Evolutionary conservation across 2,797 vertebrate genomes (phyloP).

Genomic region (Adelosebastes latens): DNA sequence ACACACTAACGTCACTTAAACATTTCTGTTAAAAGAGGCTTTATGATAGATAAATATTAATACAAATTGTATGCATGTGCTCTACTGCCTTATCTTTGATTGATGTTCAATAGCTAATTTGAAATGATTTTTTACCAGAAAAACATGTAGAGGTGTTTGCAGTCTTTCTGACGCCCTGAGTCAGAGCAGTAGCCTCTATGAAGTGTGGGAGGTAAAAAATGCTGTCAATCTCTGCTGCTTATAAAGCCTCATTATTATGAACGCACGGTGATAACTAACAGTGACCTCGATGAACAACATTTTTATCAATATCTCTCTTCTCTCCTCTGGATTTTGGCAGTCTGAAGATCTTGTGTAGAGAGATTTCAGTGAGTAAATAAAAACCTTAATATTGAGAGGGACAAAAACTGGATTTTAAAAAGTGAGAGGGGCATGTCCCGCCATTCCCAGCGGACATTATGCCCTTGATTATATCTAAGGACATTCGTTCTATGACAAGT

Average conservation of each 20-base stretch:
- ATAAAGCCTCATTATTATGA: background rate
- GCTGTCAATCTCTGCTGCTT: background rate
- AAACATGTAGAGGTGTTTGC: too few species aligned
- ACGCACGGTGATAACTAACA: background rate
- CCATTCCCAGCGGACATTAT: background rate
- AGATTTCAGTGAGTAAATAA: background rate
- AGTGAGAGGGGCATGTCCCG: background rate
- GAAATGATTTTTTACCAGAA: too few species aligned
- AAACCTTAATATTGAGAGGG: background rate
- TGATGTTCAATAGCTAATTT: background rate
- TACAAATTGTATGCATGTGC: background rate
- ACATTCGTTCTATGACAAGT: background rate
- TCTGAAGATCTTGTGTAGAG: background rate
- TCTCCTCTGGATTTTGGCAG: background rate
- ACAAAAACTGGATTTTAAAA: background rate
- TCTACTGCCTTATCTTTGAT: background rate
- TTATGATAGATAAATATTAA: too few species aligned
- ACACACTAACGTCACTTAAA: too few species aligned
- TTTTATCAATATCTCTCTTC: background rate
- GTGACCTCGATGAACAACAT: background rate
- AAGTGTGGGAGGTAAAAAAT: background rate
- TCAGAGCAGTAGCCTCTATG: background rate
- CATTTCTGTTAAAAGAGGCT: too few species aligned
- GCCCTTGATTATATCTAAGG: background rate
- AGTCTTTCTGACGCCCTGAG: too few species aligned